phyloP scores from a whole-genome alignment of 1,140 invertebrate species.

The Mya arenaria region DNA sequence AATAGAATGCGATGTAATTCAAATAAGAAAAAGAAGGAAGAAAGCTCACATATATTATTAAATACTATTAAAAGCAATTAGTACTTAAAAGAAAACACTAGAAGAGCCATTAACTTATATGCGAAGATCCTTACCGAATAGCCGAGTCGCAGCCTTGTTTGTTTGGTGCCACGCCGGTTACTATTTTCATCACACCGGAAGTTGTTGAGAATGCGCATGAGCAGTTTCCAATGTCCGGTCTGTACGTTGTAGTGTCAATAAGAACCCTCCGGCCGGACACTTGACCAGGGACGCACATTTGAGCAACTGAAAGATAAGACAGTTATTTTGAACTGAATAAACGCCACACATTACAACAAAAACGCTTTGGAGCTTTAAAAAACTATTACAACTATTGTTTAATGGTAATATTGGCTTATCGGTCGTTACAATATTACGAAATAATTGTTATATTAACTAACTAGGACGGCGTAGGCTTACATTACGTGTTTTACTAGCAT shows the following conservation, averaged over 20 bases:
- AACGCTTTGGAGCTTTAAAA: too few relatives aligned
- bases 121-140: conserved; percentile 1
- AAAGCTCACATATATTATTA: not conserved
- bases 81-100: not conserved
- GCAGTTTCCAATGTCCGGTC: conserved; percentile 18
- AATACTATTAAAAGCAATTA: too few relatives aligned
- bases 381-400: too few relatives aligned
- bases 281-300: conserved; percentile 36
- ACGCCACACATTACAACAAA: too few relatives aligned
- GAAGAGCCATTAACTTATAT: not conserved
- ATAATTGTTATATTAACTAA: too few relatives aligned
- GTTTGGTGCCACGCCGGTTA: conserved; percentile 46
- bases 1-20: not conserved
- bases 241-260: conserved; percentile 17
- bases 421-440: too few relatives aligned
- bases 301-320: conserved; percentile 48
- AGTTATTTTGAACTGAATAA: too few relatives aligned
- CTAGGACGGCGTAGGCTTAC: too few relatives aligned
- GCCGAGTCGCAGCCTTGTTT: conserved; percentile 45
- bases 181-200: conserved; percentile 16
- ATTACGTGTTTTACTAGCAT: too few relatives aligned
- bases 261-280: conserved; percentile 22
- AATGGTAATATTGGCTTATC: too few relatives aligned
- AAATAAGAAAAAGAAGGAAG: not conserved
- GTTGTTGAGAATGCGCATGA: conserved; percentile 43